These are phyloP conservation scores for Timema podura DNA, from an alignment of 2,888 invertebrate species.

Conservation along the genomic window DNA sequence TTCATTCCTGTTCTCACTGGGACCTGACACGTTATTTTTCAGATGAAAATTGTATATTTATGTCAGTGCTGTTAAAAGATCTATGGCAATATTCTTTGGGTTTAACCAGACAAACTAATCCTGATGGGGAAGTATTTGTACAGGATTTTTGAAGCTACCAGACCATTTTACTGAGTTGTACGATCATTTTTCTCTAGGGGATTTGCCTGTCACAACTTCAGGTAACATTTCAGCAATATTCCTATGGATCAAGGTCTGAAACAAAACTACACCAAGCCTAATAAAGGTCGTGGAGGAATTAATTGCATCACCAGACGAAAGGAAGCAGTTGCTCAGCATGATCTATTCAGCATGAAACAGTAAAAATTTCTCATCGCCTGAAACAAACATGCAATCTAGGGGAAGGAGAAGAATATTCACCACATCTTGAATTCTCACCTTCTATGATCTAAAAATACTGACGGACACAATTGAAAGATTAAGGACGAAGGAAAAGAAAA, in stretches of 20 bases:
- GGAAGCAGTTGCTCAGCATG: neutral
- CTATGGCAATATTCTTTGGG: no score
- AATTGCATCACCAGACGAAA: neutral
- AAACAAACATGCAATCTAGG: slow-evolving; percentile 8
- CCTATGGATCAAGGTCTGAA: neutral
- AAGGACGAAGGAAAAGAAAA: neutral
- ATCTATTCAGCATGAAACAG: neutral
- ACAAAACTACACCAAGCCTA: neutral
- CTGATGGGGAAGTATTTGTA: no score
- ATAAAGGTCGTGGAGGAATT: slow-evolving; percentile 7
- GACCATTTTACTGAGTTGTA: no score
- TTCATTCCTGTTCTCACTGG: no score
- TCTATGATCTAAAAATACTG: neutral
- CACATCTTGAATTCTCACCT: slow-evolving; percentile 3
- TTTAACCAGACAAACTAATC: no score
- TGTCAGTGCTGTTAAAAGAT: no score
- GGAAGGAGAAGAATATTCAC: slow-evolving; percentile 2
- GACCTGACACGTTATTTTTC: no score
- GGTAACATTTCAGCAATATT: no score
- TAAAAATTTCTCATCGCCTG: neutral
- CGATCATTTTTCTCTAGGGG: no score
- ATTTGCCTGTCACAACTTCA: no score
- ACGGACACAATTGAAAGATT: neutral
- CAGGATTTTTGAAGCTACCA: no score
- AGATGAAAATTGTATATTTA: no score